Base-by-base conservation (phyloP, 2,113 vertebrate genomes). In the Bombycilla garrulus region DNA sequence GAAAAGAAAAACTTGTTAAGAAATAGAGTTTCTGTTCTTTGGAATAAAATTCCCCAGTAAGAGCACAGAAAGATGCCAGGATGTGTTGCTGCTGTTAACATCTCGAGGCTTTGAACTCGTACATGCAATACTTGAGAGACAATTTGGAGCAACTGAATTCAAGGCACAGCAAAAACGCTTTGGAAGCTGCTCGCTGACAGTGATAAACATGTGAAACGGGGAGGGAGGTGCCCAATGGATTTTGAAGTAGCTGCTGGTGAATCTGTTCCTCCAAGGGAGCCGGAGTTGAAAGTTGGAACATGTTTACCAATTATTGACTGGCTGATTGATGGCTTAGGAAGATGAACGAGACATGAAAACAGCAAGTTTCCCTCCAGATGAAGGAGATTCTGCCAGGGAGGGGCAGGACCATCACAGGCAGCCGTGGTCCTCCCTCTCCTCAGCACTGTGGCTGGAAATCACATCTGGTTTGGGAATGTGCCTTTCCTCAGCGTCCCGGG, bases 91-190 rank as follows among this genome's bases (percentile, higher is more conserved):
- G 92, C 95, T 96, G 95, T 94, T 95, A 96, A 94, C 96, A 94
- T 90, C 91, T 80, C 35, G 0, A 88, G 80, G n/a, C 95, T 97
- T 97, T 97, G 96, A 97, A 97, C 96, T 96, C 64, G 4, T 80
- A 88, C 91, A 31, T 60, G 94, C 69, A 78, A 95, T 92, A 86
- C 95, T 97, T 97, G 95, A 96, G 95, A 96, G 96, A 94, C 96
- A 96, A 92, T 97, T 96, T 97, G 96, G 94, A 83, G 95, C 13
- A 90, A 38, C 50, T 9, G 88, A 88, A 94, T 88, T 93, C 82
- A 88, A 97, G 95, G 86, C 95, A 73, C 88, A 94, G 86, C 86
- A 83, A 47, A 94, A 94, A 42, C 0, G 29, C 88, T 83, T 97
- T 44, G 93, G 92, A 97, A 94, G 95, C 96, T 33, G 88, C 92